These are phyloP conservation scores for Heptranchias perlo DNA, from an alignment of 2,113 vertebrate species.

Conservation along the genomic window DNA sequence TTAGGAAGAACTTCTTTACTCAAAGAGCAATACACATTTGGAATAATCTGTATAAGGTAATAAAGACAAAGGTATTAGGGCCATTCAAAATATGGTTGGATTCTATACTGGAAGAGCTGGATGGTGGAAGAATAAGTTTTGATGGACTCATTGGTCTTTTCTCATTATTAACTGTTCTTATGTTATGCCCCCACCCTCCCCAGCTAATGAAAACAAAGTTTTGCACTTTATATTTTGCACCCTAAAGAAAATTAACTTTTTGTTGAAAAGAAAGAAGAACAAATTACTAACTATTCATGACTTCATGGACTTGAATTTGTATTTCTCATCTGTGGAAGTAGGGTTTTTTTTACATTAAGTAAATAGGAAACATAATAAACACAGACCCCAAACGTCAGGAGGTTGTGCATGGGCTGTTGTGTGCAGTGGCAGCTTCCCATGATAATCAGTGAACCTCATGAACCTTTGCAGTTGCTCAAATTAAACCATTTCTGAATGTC, in stretches of 20 bases:
- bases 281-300: too few species aligned
- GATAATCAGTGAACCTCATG: neutral
- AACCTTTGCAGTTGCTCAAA: neutral
- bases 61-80: neutral
- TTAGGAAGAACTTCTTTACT: neutral
- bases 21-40: neutral
- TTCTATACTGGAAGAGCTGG: too few species aligned
- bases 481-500: neutral
- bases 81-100: neutral
- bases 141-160: too few species aligned
- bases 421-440: too few species aligned
- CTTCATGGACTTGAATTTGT: neutral
- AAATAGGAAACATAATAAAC: neutral
- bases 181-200: too few species aligned
- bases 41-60: neutral
- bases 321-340: neutral
- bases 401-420: neutral
- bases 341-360: neutral
- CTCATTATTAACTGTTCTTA: too few species aligned
- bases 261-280: too few species aligned
- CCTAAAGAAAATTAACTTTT: too few species aligned
- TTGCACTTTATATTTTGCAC: too few species aligned
- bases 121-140: too few species aligned
- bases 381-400: too few species aligned
- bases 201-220: too few species aligned